Base-by-base conservation (phyloP, 2,797 vertebrate genomes). In the Ptychobarbus kaznakovi region DNA sequence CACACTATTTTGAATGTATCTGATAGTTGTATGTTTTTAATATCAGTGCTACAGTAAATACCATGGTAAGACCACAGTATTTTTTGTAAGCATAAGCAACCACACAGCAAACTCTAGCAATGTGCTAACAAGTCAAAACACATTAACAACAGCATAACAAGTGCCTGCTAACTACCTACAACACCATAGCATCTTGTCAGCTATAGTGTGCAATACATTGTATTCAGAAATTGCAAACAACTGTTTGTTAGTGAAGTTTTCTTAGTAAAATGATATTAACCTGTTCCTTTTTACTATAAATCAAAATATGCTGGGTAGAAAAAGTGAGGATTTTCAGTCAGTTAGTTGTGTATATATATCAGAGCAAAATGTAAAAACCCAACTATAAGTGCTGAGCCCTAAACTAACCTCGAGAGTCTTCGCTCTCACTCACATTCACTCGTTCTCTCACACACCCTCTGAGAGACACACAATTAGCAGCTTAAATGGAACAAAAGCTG, bases 401-500 rank as follows among this genome's bases (percentile, higher is more conserved):
- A 63, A 85, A 79, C 76, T 79, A 79, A 84, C 18, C 25, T n/a
- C 9, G 12, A 4, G 15, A n/a, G 13, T 56, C 15, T 38, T 38
- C 28, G 3, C 18, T 61, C 72, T 66, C 8, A 1, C 18, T 16
- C 49, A 53, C 61, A 80, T 32, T 68, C 81, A 79, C 22, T 51
- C 2, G 10, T 25, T 51, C 68, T 53, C 82, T 79, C 86, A 77
- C 73, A 82, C 79, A 40, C 83, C 65, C 73, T 63, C 20, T 20
- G 73, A 75, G 32, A 86, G 72, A 82, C 68, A 16, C 63, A 78
- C 69, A 83, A 83, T 84, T 87, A 89, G 65, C 66, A 75, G 86
- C 32, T 85, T 83, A 86, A 75, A 53, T 22, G 51, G 66, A 79
- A 89, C 85, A 88, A 88, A 86, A 78, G 82, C n/a, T 13, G 83